Percentiles rank a stretch among this genome's conserved stretches.
These are phyloP conservation scores for Sweltsa coloradensis DNA, from an alignment of 1,140 invertebrate species.

Conservation along the genomic window DNA sequence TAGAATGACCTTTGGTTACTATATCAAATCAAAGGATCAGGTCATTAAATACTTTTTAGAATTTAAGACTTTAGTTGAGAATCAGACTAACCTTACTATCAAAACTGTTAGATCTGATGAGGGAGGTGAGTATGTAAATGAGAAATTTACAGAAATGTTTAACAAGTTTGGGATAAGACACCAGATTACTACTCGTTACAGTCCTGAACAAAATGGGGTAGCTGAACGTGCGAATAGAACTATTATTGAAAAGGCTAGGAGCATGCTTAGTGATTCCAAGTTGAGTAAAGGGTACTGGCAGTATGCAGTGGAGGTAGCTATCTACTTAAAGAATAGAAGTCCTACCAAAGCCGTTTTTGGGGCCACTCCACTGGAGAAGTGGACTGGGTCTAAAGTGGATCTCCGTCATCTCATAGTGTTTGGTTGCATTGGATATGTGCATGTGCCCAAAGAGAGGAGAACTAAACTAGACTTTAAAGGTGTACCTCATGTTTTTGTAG, in stretches of 20 bases:
- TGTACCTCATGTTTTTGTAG: slow-evolving; percentile 17
- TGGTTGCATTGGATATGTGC: slow-evolving; percentile 19
- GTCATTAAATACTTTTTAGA: slow-evolving; percentile 24
- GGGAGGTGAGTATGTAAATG: slow-evolving; percentile 28
- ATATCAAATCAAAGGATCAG: slow-evolving; percentile 28
- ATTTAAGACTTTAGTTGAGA: slow-evolving; percentile 19
- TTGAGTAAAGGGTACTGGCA: slow-evolving; percentile 24
- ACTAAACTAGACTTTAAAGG: slow-evolving; percentile 19
- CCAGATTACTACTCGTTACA: slow-evolving; percentile 19
- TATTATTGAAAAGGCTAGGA: slow-evolving; percentile 18
- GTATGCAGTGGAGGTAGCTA: slow-evolving; percentile 24
- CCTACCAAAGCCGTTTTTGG: slow-evolving; percentile 18
- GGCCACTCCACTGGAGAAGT: slow-evolving; percentile 19
- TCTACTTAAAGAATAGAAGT: slow-evolving; percentile 25
- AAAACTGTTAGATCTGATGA: slow-evolving; percentile 29
- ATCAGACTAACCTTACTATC: too few species aligned
- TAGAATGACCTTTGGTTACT: slow-evolving; percentile 26
- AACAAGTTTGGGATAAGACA: slow-evolving; percentile 18
- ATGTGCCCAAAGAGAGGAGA: slow-evolving; percentile 20
- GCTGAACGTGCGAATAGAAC: slow-evolving; percentile 23
- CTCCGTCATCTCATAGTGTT: slow-evolving; percentile 20
- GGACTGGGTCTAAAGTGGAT: slow-evolving; percentile 18
- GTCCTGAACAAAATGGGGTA: slow-evolving; percentile 24
- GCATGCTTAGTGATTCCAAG: slow-evolving; percentile 18
- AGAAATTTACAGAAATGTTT: slow-evolving; percentile 19